Base-by-base conservation (phyloP, 2,888 invertebrate genomes). In the Ormyrus labotus region DNA sequence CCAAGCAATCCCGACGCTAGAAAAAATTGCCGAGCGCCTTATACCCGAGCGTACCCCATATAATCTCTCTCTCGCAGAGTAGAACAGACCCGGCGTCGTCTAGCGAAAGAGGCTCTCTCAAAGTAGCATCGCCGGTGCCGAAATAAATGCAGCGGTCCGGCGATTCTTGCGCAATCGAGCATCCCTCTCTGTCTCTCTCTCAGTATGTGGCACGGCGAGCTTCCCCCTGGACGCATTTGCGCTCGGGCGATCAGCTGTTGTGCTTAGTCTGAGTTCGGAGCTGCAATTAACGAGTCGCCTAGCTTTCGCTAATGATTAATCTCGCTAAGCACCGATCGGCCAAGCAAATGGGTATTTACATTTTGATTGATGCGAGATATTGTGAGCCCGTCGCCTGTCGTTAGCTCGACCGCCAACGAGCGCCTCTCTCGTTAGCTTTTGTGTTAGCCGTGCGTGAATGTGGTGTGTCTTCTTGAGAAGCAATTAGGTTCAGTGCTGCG, bases 311-410 rank as follows among this genome's bases (percentile, higher is more conserved):
- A 48, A n/a, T 11, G n/a, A 65, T 65, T 50, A 13, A 65, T 50
- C 34, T 60, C 50, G 11, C 68, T 53, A 19, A 6, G 53, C 53
- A 51, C 19, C 68, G 55, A 19, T 45, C 19, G 34, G 10, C 55
- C 53, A 64, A 47, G 57, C 68, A 68, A 72, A 78, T 78, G 72
- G 78, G 73, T 72, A 78, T 73, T 78, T 73, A 73, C 67, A 50
- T n/a, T 34, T 34, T 61, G 72, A 67, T 71, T 72, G 61, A 68
- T 57, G 55, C 68, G 68, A 73, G 34, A 34, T 34, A 34, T 68
- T 73, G 60, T 67, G 45, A 47, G 57, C n/a, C n/a, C 19, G 47
- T n/a, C 57, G n/a, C 57, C 47, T n/a, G 19, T 60, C 34, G 34
- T 61, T 57, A 58, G 47, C 34, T 6, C 7, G 60, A 50, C 34